Evolutionary conservation across 2,797 vertebrate species (phyloP).

Genomic region (Hipposideros larvatus): DNA sequence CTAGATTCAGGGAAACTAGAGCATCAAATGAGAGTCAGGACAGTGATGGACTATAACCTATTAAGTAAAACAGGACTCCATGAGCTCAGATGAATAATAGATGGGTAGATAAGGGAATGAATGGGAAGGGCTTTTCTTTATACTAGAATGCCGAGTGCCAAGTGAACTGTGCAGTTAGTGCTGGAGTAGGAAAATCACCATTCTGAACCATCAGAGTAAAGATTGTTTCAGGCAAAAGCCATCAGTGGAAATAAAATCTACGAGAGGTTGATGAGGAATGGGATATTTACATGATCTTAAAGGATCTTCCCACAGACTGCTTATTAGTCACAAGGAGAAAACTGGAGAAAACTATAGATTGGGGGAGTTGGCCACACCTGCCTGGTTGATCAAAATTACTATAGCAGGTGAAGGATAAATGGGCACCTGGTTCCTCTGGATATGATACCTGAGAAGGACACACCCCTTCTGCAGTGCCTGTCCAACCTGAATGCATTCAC

Average conservation of each 20-base stretch:
- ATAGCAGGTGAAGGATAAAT: neutral
- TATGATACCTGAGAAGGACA: neutral
- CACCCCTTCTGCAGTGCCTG: neutral
- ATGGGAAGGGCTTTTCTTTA: neutral
- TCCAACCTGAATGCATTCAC: neutral
- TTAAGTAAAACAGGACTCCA: neutral
- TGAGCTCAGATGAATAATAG: neutral
- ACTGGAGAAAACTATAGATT: neutral
- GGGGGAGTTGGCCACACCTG: neutral
- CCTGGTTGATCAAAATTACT: neutral
- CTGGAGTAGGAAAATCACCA: neutral
- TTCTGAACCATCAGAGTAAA: neutral
- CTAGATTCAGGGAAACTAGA: neutral
- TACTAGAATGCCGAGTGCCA: neutral
- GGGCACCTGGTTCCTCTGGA: neutral
- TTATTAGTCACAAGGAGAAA: neutral
- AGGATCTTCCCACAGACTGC: neutral
- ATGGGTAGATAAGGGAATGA: neutral
- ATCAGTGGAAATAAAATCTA: neutral
- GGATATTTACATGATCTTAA: neutral
- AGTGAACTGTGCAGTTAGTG: neutral
- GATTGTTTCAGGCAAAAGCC: neutral
- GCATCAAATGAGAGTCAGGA: neutral
- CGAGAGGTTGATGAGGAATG: neutral
- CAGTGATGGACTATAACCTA: neutral